Evolutionary conservation across 2,113 vertebrate genomes (phyloP), one percentile per base, ranked within the genome.

Genomic region (Erinaceus europaeus): DNA sequence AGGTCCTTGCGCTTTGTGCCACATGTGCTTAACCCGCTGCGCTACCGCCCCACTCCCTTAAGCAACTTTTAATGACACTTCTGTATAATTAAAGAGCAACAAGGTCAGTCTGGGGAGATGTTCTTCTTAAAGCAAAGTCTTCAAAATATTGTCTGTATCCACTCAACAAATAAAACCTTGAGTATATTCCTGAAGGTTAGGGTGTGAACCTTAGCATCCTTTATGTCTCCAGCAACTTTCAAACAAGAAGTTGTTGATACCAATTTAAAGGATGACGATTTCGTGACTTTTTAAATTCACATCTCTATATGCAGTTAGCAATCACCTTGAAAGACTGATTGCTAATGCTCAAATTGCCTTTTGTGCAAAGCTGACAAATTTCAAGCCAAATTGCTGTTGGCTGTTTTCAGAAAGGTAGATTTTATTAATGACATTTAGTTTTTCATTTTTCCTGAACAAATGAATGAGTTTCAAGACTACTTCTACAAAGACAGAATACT

Each of bases 351-450:
- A 76, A 94, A 92, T 76, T 83, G 21, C 52, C 91, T 89, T 94
- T 94, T 90, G 78, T 92, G 78, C 62, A 55, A 89, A 83, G 85
- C 85, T 95, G 91, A 96, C 89, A 94, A 82, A 94, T 94, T 95
- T 90, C 86, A 34, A 64, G 79, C 61, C 64, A 94, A 95, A 96
- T 90, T 94, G 76, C 91, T 89, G 21, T 88, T 91, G 84, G 88
- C 91, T 86, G 62, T 95, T 94, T 94, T 94, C 74, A 61, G 55
- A 82, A 93, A 80, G 38, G 50, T 3, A 87, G 14, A 92, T 94
- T 91, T 95, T 86, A 93, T 77, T 42, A 94, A 93, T 91, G 88
- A 78, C 3, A 81, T 90, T 94, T 95, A n/a, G 48, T 64, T 83
- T 94, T 96, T 94, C 93, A 50, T 83, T 81, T 93, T 84, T n/a